Conservation (phyloP, 2,113 vertebrate species). For the Eulemur macaco region DNA sequence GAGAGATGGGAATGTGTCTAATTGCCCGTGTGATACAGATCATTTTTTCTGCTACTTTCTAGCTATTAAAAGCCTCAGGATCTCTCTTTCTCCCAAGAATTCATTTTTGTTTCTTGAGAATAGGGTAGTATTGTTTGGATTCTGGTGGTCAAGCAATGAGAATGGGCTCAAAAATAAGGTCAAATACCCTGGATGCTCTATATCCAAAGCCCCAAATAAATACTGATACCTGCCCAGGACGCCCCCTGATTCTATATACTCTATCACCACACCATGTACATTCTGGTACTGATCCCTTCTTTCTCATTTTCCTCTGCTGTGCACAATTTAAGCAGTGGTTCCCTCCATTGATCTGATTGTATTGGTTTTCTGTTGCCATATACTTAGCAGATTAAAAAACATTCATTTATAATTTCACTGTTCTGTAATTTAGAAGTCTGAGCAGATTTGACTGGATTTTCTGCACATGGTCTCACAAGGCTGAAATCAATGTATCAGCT, state of each 20-base stretch:
- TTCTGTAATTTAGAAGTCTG: not conserved
- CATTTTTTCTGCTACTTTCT: not conserved
- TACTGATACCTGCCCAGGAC: not conserved
- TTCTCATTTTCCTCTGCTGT: not conserved
- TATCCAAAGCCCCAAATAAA: not conserved
- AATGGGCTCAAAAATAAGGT: not conserved
- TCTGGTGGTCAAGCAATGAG: not conserved
- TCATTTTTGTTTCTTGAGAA: not conserved
- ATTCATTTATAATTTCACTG: not conserved
- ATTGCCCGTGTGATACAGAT: not conserved
- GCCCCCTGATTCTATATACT: rapidly evolving
- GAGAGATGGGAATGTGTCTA: not conserved
- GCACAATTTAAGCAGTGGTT: not conserved
- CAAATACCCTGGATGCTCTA: not conserved
- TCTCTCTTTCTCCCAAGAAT: not conserved
- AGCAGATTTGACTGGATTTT: not conserved
- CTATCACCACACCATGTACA: not conserved
- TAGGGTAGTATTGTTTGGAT: not conserved
- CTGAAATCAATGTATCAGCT: not conserved
- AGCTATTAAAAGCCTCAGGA: not conserved
- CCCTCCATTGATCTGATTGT: not conserved
- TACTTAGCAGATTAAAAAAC: not conserved
- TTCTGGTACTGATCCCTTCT: not conserved
- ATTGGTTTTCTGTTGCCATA: not conserved
- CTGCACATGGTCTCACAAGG: not conserved